phyloP scores from a whole-genome alignment of 2,797 vertebrate species.

The Dryobates pubescens region DNA sequence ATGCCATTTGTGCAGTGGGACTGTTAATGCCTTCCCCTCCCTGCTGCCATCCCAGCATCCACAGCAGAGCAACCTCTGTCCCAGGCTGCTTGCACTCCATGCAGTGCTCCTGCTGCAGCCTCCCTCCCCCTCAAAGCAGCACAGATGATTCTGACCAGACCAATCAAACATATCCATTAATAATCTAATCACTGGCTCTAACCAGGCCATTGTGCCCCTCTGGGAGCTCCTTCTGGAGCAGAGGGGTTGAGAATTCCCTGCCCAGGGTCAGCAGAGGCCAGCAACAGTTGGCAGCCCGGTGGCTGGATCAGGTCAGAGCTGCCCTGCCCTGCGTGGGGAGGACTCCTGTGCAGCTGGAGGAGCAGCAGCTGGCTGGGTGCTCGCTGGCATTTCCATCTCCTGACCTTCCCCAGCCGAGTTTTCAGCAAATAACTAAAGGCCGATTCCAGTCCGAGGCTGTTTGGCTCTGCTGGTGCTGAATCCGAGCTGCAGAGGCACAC shows the following conservation, averaged over 20 bases:
- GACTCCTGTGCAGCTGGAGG: neutral
- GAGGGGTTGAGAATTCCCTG: neutral
- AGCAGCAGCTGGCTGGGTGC: accelerated
- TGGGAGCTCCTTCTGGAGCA: neutral
- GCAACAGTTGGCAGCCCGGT: neutral
- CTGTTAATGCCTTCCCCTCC: neutral
- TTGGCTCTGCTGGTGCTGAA: neutral
- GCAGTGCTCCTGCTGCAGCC: slow-evolving; percentile 12
- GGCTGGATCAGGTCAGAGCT: slow-evolving; percentile 19
- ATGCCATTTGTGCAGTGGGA: slow-evolving; percentile 40
- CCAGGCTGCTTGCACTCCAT: slow-evolving; percentile 53
- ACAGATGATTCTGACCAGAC: slow-evolving; percentile 60
- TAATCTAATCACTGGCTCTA: slow-evolving; percentile 34
- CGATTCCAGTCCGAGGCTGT: neutral
- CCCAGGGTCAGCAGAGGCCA: neutral
- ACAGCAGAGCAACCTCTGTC: slow-evolving; percentile 35
- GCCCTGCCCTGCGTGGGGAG: neutral
- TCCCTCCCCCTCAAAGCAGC: slow-evolving; percentile 42
- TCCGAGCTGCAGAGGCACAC: neutral
- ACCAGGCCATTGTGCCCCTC: neutral
- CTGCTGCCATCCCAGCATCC: neutral
- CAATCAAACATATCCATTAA: slow-evolving; percentile 63
- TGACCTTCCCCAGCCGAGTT: neutral
- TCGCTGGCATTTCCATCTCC: slow-evolving; percentile 4
- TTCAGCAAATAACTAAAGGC: neutral